Base-by-base conservation (phyloP, 35 echinoderm and acorn worm species). In the Amphiura filiformis region DNA sequence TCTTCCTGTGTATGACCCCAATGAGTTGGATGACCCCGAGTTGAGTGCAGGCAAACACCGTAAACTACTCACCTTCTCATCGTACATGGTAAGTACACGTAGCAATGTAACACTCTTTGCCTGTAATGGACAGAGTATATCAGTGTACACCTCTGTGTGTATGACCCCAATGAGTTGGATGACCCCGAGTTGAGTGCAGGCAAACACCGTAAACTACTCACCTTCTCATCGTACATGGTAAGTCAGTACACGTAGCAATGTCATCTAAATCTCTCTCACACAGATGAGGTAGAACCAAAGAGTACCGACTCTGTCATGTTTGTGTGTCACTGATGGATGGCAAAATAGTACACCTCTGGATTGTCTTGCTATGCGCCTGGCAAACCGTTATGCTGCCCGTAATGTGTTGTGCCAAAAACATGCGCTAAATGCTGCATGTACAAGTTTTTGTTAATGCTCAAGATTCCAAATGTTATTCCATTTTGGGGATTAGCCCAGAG, bases 21-120 rank as follows among this genome's bases (percentile, higher is more conserved):
- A 80, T 41, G 80, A 91, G 39, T 57, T 99, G 80, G 96, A 99
- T 88, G 93, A 99, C 35, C 93, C 96, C 22, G 96, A 94, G 76
- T 49, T 99, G 32, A 94, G 91, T 85, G 76, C 93, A 15, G 96
- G 96, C 33, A 99, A 99, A 80, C 96, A 99, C 44, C 90, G 94
- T 31, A 99, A 94, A 77, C 82, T 99, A 31, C 65, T 99, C 26
- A 86, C 93, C 23, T 95, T 99, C 40, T 57, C 89, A 34, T 99
- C 96, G 11, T 99, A 99, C 52, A 92, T 88, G 92, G 96, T 94
- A 56, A 89, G 92, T 91, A 32, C 32, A 30, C 1, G 22, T 47
- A 20, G 36, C 32, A 37, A 41, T 34, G 2, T 79, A 1, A 79
- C 17, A 36, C 57, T 26, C 12, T 81, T 30, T 31, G 13, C 37